Evolutionary conservation across 1,140 invertebrate species (phyloP).

Genomic region (Bradysia coprophila): DNA sequence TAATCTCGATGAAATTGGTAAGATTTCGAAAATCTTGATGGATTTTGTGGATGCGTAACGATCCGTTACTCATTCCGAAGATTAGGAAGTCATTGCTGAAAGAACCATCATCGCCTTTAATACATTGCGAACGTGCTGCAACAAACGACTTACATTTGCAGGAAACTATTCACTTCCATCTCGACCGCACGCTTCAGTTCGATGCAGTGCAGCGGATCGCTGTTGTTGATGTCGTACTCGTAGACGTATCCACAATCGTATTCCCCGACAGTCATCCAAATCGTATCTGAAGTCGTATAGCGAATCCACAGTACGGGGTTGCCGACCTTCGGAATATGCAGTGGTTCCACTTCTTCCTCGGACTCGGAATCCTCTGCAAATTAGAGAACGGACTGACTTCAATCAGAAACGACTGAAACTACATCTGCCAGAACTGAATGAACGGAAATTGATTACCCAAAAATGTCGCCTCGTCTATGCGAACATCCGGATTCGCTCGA

Average conservation of each 20-base stretch:
- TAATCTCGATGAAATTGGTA: conserved; percentile 43
- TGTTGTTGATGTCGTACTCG: conserved; percentile 30
- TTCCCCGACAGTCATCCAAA: conserved; percentile 40
- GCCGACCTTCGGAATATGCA: conserved; percentile 33
- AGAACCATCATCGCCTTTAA: conserved; percentile 4
- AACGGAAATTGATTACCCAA: too few species aligned
- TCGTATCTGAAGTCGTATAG: conserved; percentile 25
- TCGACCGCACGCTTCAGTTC: conserved; percentile 30
- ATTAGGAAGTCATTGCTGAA: conserved; percentile 31
- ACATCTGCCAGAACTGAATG: too few species aligned
- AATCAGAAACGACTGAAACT: too few species aligned
- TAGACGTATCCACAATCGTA: conserved; percentile 61
- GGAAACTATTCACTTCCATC: conserved; percentile 31
- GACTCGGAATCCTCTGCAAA: conserved; percentile 28
- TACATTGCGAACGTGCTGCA: not conserved
- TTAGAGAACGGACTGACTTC: not conserved
- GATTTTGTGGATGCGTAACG: conserved; percentile 39
- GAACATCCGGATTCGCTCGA: conserved; percentile 30
- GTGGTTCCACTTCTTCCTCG: conserved; percentile 30
- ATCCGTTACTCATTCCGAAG: conserved; percentile 46
- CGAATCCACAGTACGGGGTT: conserved; percentile 30
- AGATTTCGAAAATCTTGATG: conserved; percentile 20
- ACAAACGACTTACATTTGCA: conserved; percentile 27
- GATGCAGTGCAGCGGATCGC: conserved; percentile 19
- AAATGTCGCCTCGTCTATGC: conserved; percentile 35